Percentiles rank a stretch among this genome's conserved stretches.
phyloP scores from a whole-genome alignment of 1,140 invertebrate species.

The Solen grandis region DNA sequence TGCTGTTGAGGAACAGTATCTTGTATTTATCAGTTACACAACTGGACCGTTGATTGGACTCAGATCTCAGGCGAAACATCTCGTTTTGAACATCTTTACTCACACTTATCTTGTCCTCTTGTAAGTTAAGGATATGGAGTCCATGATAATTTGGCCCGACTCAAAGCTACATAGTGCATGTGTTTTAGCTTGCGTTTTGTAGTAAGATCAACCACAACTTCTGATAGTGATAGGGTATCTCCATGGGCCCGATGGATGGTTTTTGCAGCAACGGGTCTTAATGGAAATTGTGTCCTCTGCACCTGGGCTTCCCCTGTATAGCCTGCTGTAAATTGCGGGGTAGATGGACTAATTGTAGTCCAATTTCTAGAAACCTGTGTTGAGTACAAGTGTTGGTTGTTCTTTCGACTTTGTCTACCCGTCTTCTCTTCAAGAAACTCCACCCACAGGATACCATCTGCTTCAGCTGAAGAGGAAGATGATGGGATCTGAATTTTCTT shows the following conservation, averaged over 20 bases:
- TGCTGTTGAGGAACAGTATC: conserved; percentile 24
- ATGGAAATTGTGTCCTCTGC: conserved; percentile 29
- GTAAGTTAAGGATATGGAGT: conserved; percentile 20
- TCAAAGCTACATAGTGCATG: conserved; percentile 41
- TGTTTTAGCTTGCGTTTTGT: conserved; percentile 11
- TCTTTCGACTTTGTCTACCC: too few species aligned
- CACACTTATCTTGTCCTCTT: conserved; percentile 30
- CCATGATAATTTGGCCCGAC: not conserved
- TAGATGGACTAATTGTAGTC: conserved; percentile 25
- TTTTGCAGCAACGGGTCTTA: conserved; percentile 30
- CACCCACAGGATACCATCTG: conserved; percentile 14
- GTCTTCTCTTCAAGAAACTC: conserved; percentile 16
- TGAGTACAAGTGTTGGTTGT: too few species aligned
- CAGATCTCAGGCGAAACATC: conserved; percentile 16
- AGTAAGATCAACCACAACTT: conserved; percentile 28
- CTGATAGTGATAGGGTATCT: conserved; percentile 16
- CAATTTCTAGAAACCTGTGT: too few species aligned
- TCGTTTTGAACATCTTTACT: conserved; percentile 18
- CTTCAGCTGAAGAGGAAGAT: not conserved
- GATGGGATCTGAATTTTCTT: conserved; percentile 1
- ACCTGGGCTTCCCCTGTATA: conserved; percentile 25
- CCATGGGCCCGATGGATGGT: conserved; percentile 33
- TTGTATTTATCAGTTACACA: not conserved
- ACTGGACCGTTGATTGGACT: not conserved
- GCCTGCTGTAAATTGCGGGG: conserved; percentile 3